These are phyloP conservation scores for Solenopsis invicta DNA, from an alignment of 1,140 invertebrate genomes.

Conservation along the genomic window DNA sequence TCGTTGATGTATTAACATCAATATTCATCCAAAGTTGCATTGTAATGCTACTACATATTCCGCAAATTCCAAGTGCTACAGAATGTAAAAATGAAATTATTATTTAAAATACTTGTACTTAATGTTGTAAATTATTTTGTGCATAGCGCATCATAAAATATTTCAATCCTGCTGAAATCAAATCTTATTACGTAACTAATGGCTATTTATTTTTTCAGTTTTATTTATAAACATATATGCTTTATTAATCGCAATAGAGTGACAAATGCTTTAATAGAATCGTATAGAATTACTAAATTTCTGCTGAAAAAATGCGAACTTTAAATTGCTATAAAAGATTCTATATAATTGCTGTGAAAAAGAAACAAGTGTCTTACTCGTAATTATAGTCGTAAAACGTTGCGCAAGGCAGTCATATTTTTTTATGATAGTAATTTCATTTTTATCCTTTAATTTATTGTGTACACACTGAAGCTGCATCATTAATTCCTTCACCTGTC, in stretches of 20 bases:
- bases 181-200: neutral
- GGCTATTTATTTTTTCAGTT: too few relatives aligned
- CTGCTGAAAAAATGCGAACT: too few relatives aligned
- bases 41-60: neutral
- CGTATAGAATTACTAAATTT: too few relatives aligned
- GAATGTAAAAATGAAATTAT: neutral
- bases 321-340: too few relatives aligned
- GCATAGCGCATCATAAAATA: neutral
- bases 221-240: neutral
- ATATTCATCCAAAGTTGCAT: neutral
- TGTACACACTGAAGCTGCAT: neutral
- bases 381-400: neutral
- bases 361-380: constrained; percentile 3
- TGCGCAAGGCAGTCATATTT: neutral
- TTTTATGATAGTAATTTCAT: constrained; percentile 12
- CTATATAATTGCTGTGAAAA: too few relatives aligned
- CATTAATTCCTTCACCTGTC: neutral
- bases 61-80: neutral
- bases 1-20: neutral
- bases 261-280: neutral
- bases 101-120: constrained; percentile 4
- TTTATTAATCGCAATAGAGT: neutral
- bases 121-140: neutral
- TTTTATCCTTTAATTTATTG: neutral
- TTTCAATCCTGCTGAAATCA: neutral